Conservation (phyloP, 2,797 vertebrate genomes). For the Etheostoma perlongum region DNA sequence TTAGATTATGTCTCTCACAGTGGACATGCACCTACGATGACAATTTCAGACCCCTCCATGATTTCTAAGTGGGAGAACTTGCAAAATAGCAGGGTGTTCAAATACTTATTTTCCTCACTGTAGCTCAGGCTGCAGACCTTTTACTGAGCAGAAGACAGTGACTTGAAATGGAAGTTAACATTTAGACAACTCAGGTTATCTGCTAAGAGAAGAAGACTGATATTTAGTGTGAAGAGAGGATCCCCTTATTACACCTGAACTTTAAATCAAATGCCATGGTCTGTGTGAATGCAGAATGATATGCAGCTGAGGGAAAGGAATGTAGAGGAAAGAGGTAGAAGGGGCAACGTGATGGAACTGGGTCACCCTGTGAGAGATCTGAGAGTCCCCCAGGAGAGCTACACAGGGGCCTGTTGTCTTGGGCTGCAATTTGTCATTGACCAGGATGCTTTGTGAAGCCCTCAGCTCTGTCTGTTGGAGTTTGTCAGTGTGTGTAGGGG, state of each 20-base stretch:
- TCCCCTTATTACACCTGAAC: constrained; percentile 36
- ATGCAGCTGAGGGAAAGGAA: constrained; percentile 36
- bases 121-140: constrained; percentile 37
- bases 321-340: constrained; percentile 61
- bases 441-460: constrained; percentile 63
- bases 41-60: no score
- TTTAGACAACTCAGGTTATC: constrained; percentile 35
- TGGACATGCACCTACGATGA: no score
- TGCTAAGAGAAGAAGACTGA: constrained; percentile 1
- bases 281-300: constrained; percentile 34
- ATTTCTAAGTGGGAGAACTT: no score
- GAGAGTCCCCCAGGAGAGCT: constrained; percentile 76
- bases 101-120: neutral
- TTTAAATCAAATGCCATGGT: constrained; percentile 32
- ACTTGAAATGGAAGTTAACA: constrained; percentile 46
- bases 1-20: no score
- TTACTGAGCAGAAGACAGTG: constrained; percentile 19
- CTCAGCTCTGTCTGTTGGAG: constrained; percentile 56
- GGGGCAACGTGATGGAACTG: constrained; percentile 80
- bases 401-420: constrained; percentile 76
- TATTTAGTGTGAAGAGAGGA: constrained; percentile 28
- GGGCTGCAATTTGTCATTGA: constrained; percentile 82
- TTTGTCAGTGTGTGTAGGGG: constrained; percentile 62
- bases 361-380: constrained; percentile 84
- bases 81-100: no score